These are phyloP conservation scores for Lamellibrachia luymesi DNA, from an alignment of 1,140 invertebrate species.

Conservation along the genomic window DNA sequence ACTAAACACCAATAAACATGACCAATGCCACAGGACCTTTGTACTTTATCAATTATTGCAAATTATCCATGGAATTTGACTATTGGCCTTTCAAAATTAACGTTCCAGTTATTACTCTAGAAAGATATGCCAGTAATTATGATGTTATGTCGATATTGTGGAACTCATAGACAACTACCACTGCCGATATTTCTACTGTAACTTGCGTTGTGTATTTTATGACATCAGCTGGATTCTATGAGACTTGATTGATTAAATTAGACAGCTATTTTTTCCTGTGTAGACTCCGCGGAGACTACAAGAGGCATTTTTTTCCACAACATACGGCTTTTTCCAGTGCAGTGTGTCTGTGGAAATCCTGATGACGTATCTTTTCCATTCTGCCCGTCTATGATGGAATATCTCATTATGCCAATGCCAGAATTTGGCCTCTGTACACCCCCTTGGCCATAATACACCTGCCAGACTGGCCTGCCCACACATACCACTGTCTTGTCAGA, in stretches of 20 bases:
- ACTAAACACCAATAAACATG: background rate
- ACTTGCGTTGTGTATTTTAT: background rate
- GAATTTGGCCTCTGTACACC: background rate
- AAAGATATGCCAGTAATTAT: background rate
- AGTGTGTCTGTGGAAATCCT: background rate
- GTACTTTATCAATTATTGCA: background rate
- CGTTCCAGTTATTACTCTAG: background rate
- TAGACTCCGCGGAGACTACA: background rate
- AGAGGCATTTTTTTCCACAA: background rate
- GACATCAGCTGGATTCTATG: background rate
- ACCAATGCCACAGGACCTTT: background rate
- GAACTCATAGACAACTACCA: background rate
- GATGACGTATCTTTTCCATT: background rate
- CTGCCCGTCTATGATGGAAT: background rate
- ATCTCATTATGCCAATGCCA: background rate
- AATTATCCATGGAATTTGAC: background rate
- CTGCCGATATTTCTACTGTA: background rate
- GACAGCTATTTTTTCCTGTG: background rate
- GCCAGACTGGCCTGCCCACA: too few relatives aligned
- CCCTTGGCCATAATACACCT: background rate
- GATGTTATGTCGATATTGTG: background rate
- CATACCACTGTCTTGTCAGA: too few relatives aligned
- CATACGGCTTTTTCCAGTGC: background rate
- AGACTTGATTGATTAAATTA: background rate
- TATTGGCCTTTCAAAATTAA: background rate